Conservation (phyloP, 2,113 vertebrate genomes). For the Emydura subglobosa region DNA sequence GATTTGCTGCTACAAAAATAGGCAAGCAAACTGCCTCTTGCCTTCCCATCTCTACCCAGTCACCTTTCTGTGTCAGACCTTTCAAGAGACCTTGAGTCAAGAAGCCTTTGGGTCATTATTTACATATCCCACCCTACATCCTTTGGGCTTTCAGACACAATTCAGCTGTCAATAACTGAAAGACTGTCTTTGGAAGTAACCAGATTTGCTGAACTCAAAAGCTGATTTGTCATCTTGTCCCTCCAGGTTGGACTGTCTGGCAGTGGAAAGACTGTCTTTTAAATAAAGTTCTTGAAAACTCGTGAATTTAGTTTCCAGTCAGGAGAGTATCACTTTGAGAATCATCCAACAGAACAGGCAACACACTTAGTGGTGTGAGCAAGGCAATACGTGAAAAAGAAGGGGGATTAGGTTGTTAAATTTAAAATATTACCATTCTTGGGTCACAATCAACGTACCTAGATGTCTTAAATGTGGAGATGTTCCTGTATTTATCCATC, state of each 20-base stretch:
- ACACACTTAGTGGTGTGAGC: not conserved
- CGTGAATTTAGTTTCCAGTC: not conserved
- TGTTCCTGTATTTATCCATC: not conserved
- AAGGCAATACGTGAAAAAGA: not conserved
- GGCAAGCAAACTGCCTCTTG: not conserved
- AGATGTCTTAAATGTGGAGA: not conserved
- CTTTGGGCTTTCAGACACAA: not conserved
- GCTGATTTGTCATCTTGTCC: not conserved
- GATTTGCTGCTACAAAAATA: not conserved
- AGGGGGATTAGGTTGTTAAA: not conserved
- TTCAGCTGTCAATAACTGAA: not conserved
- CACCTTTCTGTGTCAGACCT: not conserved
- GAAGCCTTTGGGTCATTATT: not conserved
- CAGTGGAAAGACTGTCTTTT: not conserved
- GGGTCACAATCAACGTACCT: not conserved
- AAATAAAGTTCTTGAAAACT: not conserved
- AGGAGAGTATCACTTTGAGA: not conserved
- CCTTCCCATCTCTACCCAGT: not conserved
- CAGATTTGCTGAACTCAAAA: not conserved
- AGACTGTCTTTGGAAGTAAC: not conserved
- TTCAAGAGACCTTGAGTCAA: not conserved
- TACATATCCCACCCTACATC: fast-evolving
- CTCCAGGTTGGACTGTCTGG: not conserved
- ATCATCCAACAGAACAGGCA: not conserved
- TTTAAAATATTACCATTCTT: not conserved